Evolutionary conservation across 2,888 invertebrate genomes (phyloP).

Genomic region (Tridacna gigas): DNA sequence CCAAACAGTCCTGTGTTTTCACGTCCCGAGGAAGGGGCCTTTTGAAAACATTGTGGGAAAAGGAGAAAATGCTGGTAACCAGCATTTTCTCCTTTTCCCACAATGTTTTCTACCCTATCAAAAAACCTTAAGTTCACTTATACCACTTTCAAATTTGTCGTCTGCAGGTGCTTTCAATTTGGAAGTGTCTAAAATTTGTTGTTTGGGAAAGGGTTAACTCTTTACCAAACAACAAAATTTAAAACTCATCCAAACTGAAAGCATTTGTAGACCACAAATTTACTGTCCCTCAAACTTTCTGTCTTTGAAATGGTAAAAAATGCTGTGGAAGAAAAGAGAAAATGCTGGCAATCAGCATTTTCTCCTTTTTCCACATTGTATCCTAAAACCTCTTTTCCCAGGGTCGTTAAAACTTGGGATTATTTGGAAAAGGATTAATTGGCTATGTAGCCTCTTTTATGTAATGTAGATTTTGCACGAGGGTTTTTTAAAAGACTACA

Average conservation of each 20-base stretch:
- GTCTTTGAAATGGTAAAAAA: not conserved
- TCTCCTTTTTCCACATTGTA: not conserved
- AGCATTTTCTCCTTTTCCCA: conserved; percentile 1
- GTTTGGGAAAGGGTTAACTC: not conserved
- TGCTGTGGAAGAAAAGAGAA: not conserved
- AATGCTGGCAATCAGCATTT: not conserved
- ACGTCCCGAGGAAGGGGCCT: not conserved
- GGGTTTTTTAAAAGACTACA: too few species aligned
- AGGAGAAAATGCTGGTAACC: not conserved
- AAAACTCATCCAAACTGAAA: not conserved
- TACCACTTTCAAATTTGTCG: too few species aligned
- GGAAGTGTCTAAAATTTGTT: too few species aligned
- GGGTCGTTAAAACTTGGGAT: not conserved
- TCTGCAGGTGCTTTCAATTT: not conserved
- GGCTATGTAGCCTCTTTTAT: too few species aligned
- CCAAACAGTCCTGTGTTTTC: too few species aligned
- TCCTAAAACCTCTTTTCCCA: not conserved
- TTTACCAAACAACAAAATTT: not conserved
- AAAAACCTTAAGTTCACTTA: too few species aligned
- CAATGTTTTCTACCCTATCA: conserved; percentile 1
- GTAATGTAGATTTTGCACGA: too few species aligned
- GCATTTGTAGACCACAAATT: not conserved
- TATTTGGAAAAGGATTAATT: not conserved
- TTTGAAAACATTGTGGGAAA: not conserved
- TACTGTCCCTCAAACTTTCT: not conserved